These are phyloP conservation scores for Drosophila robusta DNA, from an alignment of 2,888 invertebrate genomes.

Conservation along the genomic window DNA sequence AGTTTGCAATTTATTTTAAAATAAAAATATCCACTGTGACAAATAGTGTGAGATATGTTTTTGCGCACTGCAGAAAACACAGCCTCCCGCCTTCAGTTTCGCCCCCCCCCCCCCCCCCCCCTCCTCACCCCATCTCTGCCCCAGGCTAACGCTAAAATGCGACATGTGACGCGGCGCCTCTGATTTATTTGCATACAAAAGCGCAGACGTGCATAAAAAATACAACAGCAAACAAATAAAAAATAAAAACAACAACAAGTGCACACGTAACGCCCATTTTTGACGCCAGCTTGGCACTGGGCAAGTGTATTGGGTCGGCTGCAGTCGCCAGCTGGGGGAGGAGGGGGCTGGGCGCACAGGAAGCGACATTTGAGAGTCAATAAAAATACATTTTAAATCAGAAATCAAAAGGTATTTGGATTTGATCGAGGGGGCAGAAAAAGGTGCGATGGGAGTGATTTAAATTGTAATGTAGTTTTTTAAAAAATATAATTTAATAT, in stretches of 20 bases:
- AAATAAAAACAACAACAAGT: conserved; percentile 39
- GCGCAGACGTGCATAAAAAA: conserved; percentile 68
- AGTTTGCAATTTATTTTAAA: conserved; percentile 77
- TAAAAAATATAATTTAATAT: too few relatives aligned
- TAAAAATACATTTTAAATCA: conserved; percentile 63
- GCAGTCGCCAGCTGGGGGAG: conserved; percentile 43
- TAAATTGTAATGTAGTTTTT: too few relatives aligned
- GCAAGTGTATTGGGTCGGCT: conserved; percentile 35
- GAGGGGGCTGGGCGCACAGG: background rate
- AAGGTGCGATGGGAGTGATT: background rate
- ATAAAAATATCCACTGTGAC: conserved; percentile 81
- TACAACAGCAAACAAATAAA: conserved; percentile 33
- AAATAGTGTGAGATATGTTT: conserved; percentile 82
- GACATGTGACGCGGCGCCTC: conserved; percentile 75
- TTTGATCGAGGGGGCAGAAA: background rate
- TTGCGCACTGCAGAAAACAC: conserved; percentile 64
- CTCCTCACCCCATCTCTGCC: too few relatives aligned
- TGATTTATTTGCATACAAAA: conserved; percentile 83
- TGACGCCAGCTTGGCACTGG: conserved; percentile 63
- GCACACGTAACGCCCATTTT: conserved; percentile 70
- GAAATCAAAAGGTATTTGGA: conserved; percentile 29
- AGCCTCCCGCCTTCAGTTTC: conserved; percentile 20
- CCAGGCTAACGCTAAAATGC: conserved; percentile 35
- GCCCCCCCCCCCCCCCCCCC: conserved; percentile 13
- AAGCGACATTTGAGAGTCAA: conserved; percentile 52